Conservation (phyloP, 2,888 invertebrate species). For the Pachymerium ferrugineum region DNA sequence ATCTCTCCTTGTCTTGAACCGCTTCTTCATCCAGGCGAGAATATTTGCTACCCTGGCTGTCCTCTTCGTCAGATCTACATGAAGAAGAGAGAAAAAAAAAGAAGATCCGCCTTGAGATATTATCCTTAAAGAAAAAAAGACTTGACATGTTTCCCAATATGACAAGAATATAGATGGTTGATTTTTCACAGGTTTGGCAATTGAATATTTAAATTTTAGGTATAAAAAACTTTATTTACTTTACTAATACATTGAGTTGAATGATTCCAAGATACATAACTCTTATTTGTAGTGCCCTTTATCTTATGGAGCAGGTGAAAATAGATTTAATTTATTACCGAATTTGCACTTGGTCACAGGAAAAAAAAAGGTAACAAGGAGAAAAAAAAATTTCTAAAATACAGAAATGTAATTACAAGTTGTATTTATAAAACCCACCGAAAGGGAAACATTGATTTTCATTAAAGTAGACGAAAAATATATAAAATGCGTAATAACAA, state of each 20-base stretch:
- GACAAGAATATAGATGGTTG: too few species aligned
- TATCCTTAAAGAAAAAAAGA: too few species aligned
- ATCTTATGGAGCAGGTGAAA: not conserved
- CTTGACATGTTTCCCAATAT: too few species aligned
- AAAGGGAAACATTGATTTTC: not conserved
- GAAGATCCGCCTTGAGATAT: constrained; percentile 5
- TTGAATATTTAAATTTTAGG: too few species aligned
- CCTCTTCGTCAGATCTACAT: constrained; percentile 73
- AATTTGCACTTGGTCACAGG: too few species aligned
- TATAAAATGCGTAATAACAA: too few species aligned
- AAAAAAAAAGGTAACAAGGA: not conserved
- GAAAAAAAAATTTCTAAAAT: not conserved
- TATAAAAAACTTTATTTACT: too few species aligned
- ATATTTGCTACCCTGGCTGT: constrained; percentile 72
- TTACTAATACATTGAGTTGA: too few species aligned
- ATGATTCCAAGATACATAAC: too few species aligned
- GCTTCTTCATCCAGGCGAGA: constrained; percentile 88
- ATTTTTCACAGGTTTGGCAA: too few species aligned
- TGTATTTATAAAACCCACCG: not conserved
- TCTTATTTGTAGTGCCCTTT: too few species aligned
- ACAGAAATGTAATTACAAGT: not conserved
- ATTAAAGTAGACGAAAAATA: too few species aligned
- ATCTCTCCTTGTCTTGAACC: constrained; percentile 93
- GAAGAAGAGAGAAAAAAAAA: not conserved
- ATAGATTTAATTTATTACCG: not conserved